Percentiles rank a stretch among this genome's conserved stretches.
Evolutionary conservation across 92 coral and sea anemone genomes (phyloP).

Genomic region (Epizoanthus stellaris): DNA sequence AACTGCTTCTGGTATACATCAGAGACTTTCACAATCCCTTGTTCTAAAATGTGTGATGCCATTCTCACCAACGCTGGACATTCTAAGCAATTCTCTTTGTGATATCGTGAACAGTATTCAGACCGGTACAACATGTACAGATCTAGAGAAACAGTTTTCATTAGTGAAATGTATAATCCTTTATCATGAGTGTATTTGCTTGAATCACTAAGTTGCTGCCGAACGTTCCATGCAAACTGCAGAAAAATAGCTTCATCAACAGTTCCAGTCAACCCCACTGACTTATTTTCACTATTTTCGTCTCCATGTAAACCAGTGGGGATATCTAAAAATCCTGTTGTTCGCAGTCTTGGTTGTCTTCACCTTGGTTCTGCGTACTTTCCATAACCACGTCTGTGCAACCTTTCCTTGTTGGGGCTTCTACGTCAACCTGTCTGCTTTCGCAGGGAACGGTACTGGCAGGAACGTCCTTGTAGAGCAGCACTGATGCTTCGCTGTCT

Average conservation of each 20-base stretch:
- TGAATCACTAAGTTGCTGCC: conserved; percentile 43
- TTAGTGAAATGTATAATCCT: conserved; percentile 47
- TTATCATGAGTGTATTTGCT: conserved; percentile 28
- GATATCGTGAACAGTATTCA: conserved; percentile 60
- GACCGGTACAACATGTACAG: conserved; percentile 47
- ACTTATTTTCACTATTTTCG: conserved; percentile 4
- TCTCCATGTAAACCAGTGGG: conserved; percentile 61
- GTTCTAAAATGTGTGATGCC: conserved; percentile 44
- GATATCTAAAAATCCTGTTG: conserved; percentile 44
- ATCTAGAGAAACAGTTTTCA: conserved; percentile 48
- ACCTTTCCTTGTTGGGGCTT: no score
- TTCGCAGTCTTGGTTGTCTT: no score
- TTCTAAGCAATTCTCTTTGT: conserved; percentile 55
- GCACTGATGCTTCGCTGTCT: no score
- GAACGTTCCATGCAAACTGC: conserved; percentile 36
- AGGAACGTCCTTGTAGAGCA: no score
- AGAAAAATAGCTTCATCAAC: conserved; percentile 34
- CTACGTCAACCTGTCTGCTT: no score
- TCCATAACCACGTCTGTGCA: no score
- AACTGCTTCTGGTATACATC: conserved; percentile 54
- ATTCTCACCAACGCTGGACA: conserved; percentile 44
- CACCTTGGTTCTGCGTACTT: no score
- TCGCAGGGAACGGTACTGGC: no score
- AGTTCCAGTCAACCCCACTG: conserved; percentile 41
- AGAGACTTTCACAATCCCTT: conserved; percentile 56